Conservation (phyloP, 2,888 invertebrate species). For the Drosophila atripex region DNA sequence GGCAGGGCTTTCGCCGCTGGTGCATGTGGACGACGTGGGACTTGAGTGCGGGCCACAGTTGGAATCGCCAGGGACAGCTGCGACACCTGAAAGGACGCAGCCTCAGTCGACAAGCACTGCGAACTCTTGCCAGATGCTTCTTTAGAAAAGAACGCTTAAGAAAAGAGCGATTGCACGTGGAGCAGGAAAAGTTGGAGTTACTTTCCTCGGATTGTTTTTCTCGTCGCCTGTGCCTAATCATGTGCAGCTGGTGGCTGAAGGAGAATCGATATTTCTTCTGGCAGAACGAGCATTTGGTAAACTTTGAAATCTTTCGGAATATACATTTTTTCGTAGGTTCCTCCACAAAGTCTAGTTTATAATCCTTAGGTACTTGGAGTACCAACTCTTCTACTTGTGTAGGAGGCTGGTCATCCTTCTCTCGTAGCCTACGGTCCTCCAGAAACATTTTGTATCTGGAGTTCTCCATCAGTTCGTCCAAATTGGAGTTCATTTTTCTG, state of each 20-base stretch:
- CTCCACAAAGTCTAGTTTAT: not conserved
- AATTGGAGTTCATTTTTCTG: slow-evolving; percentile 7
- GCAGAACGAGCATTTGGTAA: slow-evolving; percentile 21
- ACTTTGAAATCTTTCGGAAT: not conserved
- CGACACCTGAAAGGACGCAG: slow-evolving; percentile 29
- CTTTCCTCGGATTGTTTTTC: not conserved
- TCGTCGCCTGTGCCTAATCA: not conserved
- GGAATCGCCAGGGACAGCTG: slow-evolving; percentile 31
- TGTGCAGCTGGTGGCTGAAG: slow-evolving; percentile 50
- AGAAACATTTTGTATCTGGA: slow-evolving; percentile 6
- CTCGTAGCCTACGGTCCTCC: not conserved
- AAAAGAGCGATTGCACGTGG: slow-evolving; percentile 32
- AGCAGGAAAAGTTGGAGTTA: not conserved
- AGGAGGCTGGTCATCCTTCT: not conserved
- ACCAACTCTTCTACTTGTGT: not conserved
- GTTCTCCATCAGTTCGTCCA: slow-evolving; percentile 17
- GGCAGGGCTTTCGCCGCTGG: slow-evolving; percentile 26
- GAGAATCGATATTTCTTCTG: slow-evolving; percentile 13
- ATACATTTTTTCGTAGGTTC: not conserved
- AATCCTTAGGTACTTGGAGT: not conserved
- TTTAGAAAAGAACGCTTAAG: not conserved
- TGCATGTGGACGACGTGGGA: slow-evolving; percentile 21
- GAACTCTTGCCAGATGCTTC: slow-evolving; percentile 15
- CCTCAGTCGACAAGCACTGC: not conserved
- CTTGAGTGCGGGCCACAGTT: slow-evolving; percentile 16